phyloP scores from a whole-genome alignment of 2,113 vertebrate species.

The Setophaga petechia region DNA sequence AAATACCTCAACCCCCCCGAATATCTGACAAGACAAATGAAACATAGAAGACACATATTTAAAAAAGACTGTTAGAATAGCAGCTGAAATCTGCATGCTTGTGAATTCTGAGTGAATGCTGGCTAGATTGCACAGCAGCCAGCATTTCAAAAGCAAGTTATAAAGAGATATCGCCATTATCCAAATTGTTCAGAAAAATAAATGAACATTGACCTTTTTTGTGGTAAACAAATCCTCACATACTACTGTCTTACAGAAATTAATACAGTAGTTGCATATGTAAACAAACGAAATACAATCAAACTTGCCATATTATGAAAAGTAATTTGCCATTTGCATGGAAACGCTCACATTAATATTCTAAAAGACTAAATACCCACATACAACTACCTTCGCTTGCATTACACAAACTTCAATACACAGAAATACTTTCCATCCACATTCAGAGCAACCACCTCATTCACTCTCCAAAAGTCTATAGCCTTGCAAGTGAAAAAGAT shows the following conservation, averaged over 20 bases:
- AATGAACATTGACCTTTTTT: background rate
- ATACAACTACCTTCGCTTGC: background rate
- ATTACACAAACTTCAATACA: background rate
- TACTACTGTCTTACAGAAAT: background rate
- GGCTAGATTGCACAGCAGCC: background rate
- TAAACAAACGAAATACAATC: background rate
- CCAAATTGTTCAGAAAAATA: background rate
- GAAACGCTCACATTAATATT: background rate
- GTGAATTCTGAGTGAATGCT: background rate
- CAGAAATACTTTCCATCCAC: background rate
- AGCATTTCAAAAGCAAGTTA: background rate
- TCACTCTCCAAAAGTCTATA: background rate
- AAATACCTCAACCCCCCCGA: background rate
- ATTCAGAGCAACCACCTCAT: background rate
- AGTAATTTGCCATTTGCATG: background rate
- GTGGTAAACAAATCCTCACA: background rate
- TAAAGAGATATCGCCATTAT: background rate
- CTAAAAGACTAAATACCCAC: background rate
- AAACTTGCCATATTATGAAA: background rate
- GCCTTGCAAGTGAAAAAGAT: background rate
- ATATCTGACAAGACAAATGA: background rate
- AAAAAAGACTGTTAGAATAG: background rate
- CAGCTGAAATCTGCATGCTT: background rate
- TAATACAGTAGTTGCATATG: background rate
- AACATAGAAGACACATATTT: background rate